A percentile compares a stretch with the other conserved stretches of the same genome.
These are phyloP conservation scores for Lepidotrigona ventralis DNA, from an alignment of 1,140 invertebrate species.

Conservation along the genomic window DNA sequence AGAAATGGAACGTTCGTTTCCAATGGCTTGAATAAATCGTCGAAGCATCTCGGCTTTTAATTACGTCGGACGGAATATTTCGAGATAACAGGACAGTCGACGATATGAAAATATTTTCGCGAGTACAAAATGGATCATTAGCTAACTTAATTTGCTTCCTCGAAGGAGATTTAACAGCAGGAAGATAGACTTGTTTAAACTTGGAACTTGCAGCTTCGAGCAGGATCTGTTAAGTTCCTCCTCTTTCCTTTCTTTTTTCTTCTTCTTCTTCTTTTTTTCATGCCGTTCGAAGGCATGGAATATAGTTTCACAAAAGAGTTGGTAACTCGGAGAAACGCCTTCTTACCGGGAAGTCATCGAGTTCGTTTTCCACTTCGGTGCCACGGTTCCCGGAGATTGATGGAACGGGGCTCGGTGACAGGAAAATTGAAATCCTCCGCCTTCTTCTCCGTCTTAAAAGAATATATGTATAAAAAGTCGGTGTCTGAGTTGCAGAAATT, in stretches of 20 bases:
- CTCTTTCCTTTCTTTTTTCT: background rate
- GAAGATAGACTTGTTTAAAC: background rate
- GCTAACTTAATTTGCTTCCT: background rate
- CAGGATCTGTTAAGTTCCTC: background rate
- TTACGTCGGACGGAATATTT: background rate
- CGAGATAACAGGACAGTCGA: background rate
- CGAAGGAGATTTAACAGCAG: background rate
- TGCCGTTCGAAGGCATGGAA: background rate
- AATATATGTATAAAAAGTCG: conserved; percentile 21
- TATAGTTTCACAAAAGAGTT: conserved; percentile 8
- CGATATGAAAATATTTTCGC: background rate
- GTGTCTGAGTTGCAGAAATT: conserved; percentile 49
- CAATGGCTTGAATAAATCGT: background rate
- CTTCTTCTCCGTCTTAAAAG: conserved; percentile 12
- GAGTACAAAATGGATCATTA: background rate
- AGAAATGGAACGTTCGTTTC: background rate
- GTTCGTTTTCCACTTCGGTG: conserved; percentile 64
- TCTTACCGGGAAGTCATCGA: conserved; percentile 58
- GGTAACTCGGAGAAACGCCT: conserved; percentile 41
- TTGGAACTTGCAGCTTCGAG: background rate
- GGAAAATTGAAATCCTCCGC: conserved; percentile 65
- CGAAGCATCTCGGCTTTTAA: background rate
- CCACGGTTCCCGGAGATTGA: conserved; percentile 60
- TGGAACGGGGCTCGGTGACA: conserved; percentile 61
- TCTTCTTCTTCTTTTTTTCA: background rate